Conservation (phyloP, 2,888 invertebrate species). For the Drosophila anomelani region DNA sequence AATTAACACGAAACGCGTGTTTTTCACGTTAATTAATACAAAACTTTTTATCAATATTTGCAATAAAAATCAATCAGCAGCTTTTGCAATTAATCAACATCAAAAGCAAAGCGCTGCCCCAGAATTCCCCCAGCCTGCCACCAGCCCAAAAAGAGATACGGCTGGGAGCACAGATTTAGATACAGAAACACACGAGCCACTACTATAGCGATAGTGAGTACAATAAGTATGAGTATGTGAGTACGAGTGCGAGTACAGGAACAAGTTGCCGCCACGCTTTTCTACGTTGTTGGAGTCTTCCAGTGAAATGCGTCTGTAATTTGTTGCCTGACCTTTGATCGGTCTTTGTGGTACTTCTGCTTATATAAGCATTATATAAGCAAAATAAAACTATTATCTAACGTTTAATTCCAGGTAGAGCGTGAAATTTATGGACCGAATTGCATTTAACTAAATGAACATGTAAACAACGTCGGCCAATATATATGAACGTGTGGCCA, state of each 20-base stretch:
- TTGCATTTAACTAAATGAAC: slow-evolving; percentile 38
- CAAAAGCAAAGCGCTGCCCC: slow-evolving; percentile 68
- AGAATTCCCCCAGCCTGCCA: slow-evolving; percentile 3
- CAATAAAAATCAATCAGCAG: slow-evolving; percentile 82
- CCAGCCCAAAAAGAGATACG: slow-evolving; percentile 11
- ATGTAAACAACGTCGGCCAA: slow-evolving; percentile 23
- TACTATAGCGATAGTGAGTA: slow-evolving; percentile 21
- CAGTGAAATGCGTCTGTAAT: slow-evolving; percentile 63
- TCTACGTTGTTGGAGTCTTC: slow-evolving; percentile 58
- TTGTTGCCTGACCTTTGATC: slow-evolving; percentile 56
- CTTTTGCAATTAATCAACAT: slow-evolving; percentile 81
- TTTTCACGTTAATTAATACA: slow-evolving; percentile 79
- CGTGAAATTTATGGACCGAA: slow-evolving; percentile 23
- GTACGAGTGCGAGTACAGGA: slow-evolving; percentile 22
- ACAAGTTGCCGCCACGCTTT: slow-evolving; percentile 74
- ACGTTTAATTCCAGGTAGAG: slow-evolving; percentile 32
- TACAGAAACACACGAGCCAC: slow-evolving; percentile 29
- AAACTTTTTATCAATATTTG: slow-evolving; percentile 81
- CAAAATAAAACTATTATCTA: slow-evolving; percentile 62
- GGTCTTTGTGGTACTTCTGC: slow-evolving; percentile 28
- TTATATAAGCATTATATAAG: slow-evolving; percentile 59
- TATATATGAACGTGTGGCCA: not conserved
- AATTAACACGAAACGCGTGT: slow-evolving; percentile 79
- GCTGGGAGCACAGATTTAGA: slow-evolving; percentile 24
- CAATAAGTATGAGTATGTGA: slow-evolving; percentile 17